Percentiles rank a stretch among this genome's conserved stretches.
Conservation (phyloP, 2,888 invertebrate species). For the Cacoxenus indagator region DNA sequence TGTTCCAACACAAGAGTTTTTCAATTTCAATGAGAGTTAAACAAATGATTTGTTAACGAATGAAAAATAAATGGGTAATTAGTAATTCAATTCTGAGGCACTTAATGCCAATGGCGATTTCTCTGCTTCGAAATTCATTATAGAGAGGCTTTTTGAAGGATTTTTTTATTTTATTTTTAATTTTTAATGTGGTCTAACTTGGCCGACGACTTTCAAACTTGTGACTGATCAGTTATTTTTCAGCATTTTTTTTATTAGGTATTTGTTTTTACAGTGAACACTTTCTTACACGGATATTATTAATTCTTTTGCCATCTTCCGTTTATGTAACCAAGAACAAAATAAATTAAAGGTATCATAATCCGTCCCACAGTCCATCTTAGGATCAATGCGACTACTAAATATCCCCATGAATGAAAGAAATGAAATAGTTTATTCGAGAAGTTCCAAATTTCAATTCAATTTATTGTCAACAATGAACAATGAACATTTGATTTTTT, state of each 20-base stretch:
- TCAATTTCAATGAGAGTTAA: neutral
- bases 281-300: too few species aligned
- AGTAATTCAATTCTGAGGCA: neutral
- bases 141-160: too few species aligned
- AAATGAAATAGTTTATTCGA: too few species aligned
- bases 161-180: neutral
- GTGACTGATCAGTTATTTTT: neutral
- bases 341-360: too few species aligned
- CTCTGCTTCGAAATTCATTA: neutral
- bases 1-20: neutral
- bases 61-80: neutral
- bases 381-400: too few species aligned
- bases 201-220: neutral
- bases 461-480: too few species aligned
- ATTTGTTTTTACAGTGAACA: neutral
- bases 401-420: too few species aligned
- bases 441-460: too few species aligned
- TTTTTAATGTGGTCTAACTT: neutral
- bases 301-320: too few species aligned
- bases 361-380: too few species aligned
- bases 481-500: too few species aligned
- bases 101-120: neutral
- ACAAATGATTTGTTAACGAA: neutral
- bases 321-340: too few species aligned
- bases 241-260: neutral